Percentiles rank a stretch among this genome's conserved stretches.
Conservation (phyloP, 2,888 invertebrate species). For the Entomobrya multifasciata region DNA sequence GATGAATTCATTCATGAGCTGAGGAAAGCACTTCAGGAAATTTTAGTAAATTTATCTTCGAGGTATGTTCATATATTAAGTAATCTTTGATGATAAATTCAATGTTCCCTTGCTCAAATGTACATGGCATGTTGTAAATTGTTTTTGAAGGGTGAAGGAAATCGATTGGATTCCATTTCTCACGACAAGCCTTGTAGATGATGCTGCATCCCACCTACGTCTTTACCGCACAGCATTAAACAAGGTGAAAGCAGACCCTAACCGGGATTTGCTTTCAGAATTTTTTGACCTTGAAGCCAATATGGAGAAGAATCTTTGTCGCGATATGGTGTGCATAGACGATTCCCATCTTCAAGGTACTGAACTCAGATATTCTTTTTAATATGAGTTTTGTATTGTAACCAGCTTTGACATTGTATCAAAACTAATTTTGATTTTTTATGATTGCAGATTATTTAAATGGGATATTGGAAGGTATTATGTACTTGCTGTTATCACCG, state of each 20-base stretch:
- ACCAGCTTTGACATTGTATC: too few species aligned
- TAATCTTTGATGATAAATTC: too few species aligned
- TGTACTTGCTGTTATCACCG: slow-evolving; percentile 91
- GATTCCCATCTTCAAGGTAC: slow-evolving; percentile 83
- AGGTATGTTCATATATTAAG: slow-evolving; percentile 81
- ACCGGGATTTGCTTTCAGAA: slow-evolving; percentile 85
- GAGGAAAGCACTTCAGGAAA: slow-evolving; percentile 87
- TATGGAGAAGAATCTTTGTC: slow-evolving; percentile 90
- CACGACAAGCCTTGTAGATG: slow-evolving; percentile 93
- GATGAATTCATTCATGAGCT: slow-evolving; percentile 88
- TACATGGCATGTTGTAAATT: too few species aligned
- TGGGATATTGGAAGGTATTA: slow-evolving; percentile 90
- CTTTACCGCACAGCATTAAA: slow-evolving; percentile 90
- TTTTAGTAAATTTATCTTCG: slow-evolving; percentile 87
- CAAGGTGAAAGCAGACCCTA: slow-evolving; percentile 81
- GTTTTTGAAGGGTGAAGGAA: slow-evolving; percentile 85
- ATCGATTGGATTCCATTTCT: slow-evolving; percentile 95
- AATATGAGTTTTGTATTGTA: too few species aligned
- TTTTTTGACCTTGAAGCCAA: slow-evolving; percentile 95
- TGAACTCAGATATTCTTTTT: too few species aligned
- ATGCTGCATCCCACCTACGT: slow-evolving; percentile 93
- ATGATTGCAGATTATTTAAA: slow-evolving; percentile 90
- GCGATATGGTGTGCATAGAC: slow-evolving; percentile 90
- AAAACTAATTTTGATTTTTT: slow-evolving; percentile 60
- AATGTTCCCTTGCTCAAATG: too few species aligned